Evolutionary conservation across 2,797 vertebrate genomes (phyloP).

Genomic region (Rhabdomys pumilio): DNA sequence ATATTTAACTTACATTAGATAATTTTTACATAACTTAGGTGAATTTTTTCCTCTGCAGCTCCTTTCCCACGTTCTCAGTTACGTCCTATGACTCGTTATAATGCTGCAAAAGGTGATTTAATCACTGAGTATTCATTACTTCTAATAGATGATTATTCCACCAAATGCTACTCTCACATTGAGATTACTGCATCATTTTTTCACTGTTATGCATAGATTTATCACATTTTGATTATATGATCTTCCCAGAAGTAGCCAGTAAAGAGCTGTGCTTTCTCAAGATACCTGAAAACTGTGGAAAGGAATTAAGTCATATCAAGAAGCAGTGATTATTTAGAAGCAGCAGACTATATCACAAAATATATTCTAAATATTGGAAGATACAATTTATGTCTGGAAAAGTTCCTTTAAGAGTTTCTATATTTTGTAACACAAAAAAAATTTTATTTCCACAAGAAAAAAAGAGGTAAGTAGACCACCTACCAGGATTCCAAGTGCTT

Average conservation of each 20-base stretch:
- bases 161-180: not conserved
- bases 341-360: slow-evolving; percentile 4
- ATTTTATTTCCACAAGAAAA: slow-evolving; percentile 46
- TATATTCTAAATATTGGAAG: slow-evolving; percentile 39
- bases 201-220: not conserved
- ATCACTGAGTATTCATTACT: slow-evolving; percentile 10
- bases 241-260: not conserved
- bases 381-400: not conserved
- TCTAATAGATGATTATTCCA: not conserved
- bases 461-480: not conserved
- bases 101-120: not conserved
- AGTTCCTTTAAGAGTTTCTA: not conserved
- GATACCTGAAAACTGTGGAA: slow-evolving; percentile 34
- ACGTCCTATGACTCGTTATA: not conserved
- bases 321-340: slow-evolving; percentile 19
- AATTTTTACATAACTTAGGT: not conserved
- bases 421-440: slow-evolving; percentile 34
- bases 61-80: not conserved
- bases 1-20: slow-evolving; percentile 46
- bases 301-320: slow-evolving; percentile 50
- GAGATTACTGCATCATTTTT: slow-evolving; percentile 30
- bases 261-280: slow-evolving; percentile 50
- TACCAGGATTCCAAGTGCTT: slow-evolving; percentile 1
- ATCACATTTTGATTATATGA: slow-evolving; percentile 50
- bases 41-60: not conserved